Evolutionary conservation across 1,140 invertebrate genomes (phyloP), one percentile per base, ranked within the genome.

Genomic region (Coenobita brevimanus): DNA sequence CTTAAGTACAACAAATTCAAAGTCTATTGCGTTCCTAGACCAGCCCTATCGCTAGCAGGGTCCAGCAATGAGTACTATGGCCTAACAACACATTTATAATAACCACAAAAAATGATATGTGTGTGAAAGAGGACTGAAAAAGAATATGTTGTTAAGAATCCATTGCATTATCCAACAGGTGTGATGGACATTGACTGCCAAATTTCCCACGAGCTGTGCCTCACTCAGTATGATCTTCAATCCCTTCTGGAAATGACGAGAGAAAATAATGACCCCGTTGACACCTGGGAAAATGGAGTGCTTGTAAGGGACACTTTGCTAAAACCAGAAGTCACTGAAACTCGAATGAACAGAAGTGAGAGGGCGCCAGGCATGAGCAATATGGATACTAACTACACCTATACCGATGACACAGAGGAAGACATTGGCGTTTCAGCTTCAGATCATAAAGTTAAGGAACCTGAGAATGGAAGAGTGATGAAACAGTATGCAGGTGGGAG

Each of bases 171-270:
- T n/a, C n/a, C n/a, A n/a, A 4, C 50, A 86, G 84, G 84, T 1
- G 76, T 87, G 30, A 62, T 87, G 1, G 78, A 76, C 6, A 33
- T 87, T 8, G 76, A 87, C 43, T 87, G 84, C 64, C 84, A 80
- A 41, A 87, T 87, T 46, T 71, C 84, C 21, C 84, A 87, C 43
- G 84, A 87, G 30, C 64, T 87, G 24, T 87, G 84, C 46, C 64
- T 87, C 57, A 81, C 84, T 0, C 60, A 46, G 10, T 41, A 69
- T 67, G 84, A 87, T 43, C 78, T 87, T 0, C 10, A 79, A 4
- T 87, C 60, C 64, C 76, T 87, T n/a, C 75, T 87, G 0, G 27
- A 87, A 43, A 87, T 76, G 2, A 30, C 46, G 1, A 67, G 84
- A 73, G 76, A 87, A 50, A 85, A 60, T 17, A 54, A 15, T 21